A percentile compares a stretch with the other conserved stretches of the same genome.
Conservation (phyloP, 2,888 invertebrate genomes). For the Druceiella hillmani region DNA sequence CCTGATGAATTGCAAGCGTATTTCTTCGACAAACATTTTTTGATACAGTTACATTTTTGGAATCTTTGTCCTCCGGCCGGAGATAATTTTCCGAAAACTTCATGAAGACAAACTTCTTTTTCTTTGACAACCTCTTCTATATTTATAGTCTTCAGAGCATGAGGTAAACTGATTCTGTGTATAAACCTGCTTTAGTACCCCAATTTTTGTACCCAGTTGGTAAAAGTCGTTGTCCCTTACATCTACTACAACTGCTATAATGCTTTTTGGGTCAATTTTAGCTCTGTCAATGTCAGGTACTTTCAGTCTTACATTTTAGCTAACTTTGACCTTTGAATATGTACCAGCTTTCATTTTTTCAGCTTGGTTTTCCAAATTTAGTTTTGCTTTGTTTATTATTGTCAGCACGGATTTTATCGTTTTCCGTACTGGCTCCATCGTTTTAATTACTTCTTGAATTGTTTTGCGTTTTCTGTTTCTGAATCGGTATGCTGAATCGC, state of each 20-base stretch:
- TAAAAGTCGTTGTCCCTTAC: constrained; percentile 12
- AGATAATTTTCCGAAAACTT: constrained; percentile 14
- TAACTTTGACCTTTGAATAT: constrained; percentile 9
- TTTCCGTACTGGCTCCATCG: constrained; percentile 3
- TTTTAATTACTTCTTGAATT: constrained; percentile 5
- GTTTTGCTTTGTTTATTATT: constrained; percentile 6
- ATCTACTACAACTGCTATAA: constrained; percentile 10
- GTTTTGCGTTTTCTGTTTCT: constrained; percentile 6
- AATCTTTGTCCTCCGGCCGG: constrained; percentile 12
- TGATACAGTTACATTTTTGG: constrained; percentile 10
- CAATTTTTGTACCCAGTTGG: constrained; percentile 15
- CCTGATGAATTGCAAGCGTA: no score
- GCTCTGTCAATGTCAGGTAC: constrained; percentile 10
- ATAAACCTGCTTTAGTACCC: not conserved
- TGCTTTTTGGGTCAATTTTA: constrained; percentile 8
- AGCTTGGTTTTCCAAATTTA: constrained; percentile 3
- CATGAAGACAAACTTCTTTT: constrained; percentile 10
- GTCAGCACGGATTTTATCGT: constrained; percentile 5
- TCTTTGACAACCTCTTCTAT: constrained; percentile 13
- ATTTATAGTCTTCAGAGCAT: constrained; percentile 10
- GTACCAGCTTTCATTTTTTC: constrained; percentile 7
- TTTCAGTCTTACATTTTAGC: constrained; percentile 15
- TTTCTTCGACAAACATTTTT: no score
- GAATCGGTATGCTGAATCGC: constrained; percentile 5
- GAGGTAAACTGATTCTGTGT: no score